These are phyloP conservation scores for Epistrophe eligans DNA, from an alignment of 2,888 invertebrate species.

Conservation along the genomic window DNA sequence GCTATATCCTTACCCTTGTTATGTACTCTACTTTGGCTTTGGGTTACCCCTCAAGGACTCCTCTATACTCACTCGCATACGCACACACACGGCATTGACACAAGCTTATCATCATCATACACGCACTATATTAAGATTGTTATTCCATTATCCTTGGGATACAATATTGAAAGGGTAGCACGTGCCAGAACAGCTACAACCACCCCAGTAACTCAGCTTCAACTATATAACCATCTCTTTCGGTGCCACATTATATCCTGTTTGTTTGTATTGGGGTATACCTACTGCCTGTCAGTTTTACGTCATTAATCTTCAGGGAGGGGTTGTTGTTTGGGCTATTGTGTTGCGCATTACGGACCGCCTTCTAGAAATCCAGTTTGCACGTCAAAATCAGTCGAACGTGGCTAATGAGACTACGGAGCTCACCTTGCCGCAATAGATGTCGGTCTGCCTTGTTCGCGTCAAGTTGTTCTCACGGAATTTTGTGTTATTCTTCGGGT, in stretches of 20 bases:
- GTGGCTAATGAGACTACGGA: conserved; percentile 72
- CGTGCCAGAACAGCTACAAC: conserved; percentile 45
- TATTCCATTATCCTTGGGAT: conserved; percentile 71
- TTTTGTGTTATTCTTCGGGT: conserved; percentile 34
- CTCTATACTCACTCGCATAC: not conserved
- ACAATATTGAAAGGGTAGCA: conserved; percentile 41
- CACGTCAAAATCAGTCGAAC: conserved; percentile 75
- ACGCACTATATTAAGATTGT: conserved; percentile 67
- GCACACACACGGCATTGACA: conserved; percentile 19
- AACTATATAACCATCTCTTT: conserved; percentile 48
- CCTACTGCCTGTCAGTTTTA: conserved; percentile 56
- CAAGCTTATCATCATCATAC: conserved; percentile 34
- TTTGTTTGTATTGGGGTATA: conserved; percentile 40
- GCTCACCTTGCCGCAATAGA: conserved; percentile 76
- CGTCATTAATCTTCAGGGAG: conserved; percentile 64
- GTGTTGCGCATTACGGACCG: conserved; percentile 76
- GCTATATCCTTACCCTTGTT: conserved; percentile 31
- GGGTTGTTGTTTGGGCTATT: conserved; percentile 68
- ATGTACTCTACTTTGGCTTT: conserved; percentile 38
- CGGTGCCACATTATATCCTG: conserved; percentile 17
- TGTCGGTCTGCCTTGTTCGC: conserved; percentile 78
- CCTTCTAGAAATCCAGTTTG: conserved; percentile 71
- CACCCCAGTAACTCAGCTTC: not conserved
- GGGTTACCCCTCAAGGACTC: conserved; percentile 61
- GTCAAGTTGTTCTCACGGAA: conserved; percentile 77